phyloP scores from a whole-genome alignment of 2,113 vertebrate species.

The Peucedramus taeniatus region DNA sequence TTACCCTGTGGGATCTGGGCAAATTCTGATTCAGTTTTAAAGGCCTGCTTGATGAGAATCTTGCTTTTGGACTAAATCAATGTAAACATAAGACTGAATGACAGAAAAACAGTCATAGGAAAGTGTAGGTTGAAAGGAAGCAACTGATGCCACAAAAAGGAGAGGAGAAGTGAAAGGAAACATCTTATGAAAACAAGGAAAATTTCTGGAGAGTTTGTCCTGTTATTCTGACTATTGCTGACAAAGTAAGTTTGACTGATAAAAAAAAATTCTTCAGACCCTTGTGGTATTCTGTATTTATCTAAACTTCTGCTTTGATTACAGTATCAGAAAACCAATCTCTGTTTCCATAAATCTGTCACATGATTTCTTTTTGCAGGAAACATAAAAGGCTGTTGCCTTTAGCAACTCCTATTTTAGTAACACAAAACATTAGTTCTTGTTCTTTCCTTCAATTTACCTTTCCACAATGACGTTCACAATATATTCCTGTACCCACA shows the following conservation, averaged over 20 bases:
- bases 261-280: neutral
- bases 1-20: neutral
- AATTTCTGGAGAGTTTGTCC: neutral
- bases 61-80: neutral
- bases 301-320: neutral
- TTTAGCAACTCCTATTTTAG: neutral
- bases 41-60: neutral
- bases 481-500: neutral
- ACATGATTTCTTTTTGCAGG: neutral
- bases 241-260: neutral
- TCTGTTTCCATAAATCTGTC: neutral
- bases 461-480: neutral
- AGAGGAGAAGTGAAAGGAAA: neutral
- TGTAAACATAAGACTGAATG: neutral
- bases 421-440: neutral
- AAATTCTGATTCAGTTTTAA: neutral
- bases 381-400: neutral
- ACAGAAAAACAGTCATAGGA: neutral
- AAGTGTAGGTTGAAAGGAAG: neutral
- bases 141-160: neutral
- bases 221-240: neutral
- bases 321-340: neutral
- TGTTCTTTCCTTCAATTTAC: neutral
- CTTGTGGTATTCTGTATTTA: neutral
- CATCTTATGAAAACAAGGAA: neutral